Conservation (phyloP, 2,797 vertebrate species). For the Momotus momota region DNA sequence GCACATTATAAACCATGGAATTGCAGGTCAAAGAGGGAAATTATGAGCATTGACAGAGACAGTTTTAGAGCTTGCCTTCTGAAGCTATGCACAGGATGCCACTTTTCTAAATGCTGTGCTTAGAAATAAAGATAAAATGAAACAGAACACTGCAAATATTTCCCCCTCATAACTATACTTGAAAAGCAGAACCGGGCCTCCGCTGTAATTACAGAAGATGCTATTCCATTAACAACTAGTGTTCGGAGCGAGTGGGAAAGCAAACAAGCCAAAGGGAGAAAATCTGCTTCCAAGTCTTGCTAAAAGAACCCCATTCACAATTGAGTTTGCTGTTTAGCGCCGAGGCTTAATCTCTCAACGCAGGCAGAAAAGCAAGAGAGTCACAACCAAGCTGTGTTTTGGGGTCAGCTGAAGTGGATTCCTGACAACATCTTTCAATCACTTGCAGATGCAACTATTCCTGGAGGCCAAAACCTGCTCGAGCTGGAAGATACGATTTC, state of each 20-base stretch:
- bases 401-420: constrained; percentile 32
- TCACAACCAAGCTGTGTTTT: constrained; percentile 8
- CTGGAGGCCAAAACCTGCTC: constrained; percentile 60
- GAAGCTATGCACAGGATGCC: not conserved
- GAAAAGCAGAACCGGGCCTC: not conserved
- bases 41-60: not conserved
- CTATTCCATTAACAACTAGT: constrained; percentile 2
- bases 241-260: not conserved
- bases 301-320: constrained; percentile 19
- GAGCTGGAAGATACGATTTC: constrained; percentile 48
- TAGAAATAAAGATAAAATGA: not conserved
- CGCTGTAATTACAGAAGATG: not conserved
- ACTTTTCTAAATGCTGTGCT: not conserved
- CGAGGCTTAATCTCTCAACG: constrained; percentile 44
- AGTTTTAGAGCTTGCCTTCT: not conserved
- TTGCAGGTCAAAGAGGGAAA: constrained; percentile 4
- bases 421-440: constrained; percentile 68
- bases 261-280: constrained; percentile 16
- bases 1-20: not conserved
- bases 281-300: not conserved
- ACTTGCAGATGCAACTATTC: constrained; percentile 42
- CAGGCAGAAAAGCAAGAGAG: constrained; percentile 9
- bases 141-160: not conserved
- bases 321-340: not conserved
- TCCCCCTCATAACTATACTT: not conserved